Evolutionary conservation across 2,113 vertebrate genomes (phyloP).

Genomic region (Crotalus viridis): DNA sequence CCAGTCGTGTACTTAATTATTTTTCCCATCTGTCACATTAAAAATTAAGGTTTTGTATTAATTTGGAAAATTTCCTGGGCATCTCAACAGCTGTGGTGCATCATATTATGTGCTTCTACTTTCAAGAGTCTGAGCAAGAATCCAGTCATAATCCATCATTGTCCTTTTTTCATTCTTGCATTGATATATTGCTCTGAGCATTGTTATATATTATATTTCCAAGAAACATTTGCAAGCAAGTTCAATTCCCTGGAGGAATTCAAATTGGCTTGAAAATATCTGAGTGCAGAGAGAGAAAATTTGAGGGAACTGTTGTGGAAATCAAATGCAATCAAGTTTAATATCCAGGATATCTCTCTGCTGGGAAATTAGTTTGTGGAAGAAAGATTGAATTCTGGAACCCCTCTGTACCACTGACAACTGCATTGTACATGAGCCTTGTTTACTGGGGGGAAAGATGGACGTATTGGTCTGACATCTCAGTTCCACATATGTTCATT

Average conservation of each 20-base stretch:
- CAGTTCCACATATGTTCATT: not conserved
- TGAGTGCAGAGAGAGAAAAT: not conserved
- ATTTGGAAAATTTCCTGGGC: not conserved
- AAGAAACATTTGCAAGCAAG: constrained; percentile 15
- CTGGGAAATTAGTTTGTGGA: constrained; percentile 3
- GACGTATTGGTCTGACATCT: not conserved
- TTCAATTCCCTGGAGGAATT: constrained; percentile 2
- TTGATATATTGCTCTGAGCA: not conserved
- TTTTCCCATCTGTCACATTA: not conserved
- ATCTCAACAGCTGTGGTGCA: not conserved
- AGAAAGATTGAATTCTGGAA: not conserved
- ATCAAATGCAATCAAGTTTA: constrained; percentile 13
- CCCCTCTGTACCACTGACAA: not conserved
- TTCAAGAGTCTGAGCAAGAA: not conserved
- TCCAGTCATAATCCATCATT: not conserved
- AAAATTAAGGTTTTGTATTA: not conserved
- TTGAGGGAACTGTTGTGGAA: not conserved
- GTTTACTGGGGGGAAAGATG: not conserved
- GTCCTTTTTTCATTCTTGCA: not conserved
- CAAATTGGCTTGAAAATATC: constrained; percentile 3
- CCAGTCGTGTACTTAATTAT: not conserved
- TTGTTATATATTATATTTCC: not conserved
- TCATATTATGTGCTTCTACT: not conserved
- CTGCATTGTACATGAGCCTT: not conserved
- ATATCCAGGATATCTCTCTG: not conserved